Evolutionary conservation across 2,888 invertebrate genomes (phyloP), one percentile per base, ranked within the genome.

Genomic region (Leucophenga montana): DNA sequence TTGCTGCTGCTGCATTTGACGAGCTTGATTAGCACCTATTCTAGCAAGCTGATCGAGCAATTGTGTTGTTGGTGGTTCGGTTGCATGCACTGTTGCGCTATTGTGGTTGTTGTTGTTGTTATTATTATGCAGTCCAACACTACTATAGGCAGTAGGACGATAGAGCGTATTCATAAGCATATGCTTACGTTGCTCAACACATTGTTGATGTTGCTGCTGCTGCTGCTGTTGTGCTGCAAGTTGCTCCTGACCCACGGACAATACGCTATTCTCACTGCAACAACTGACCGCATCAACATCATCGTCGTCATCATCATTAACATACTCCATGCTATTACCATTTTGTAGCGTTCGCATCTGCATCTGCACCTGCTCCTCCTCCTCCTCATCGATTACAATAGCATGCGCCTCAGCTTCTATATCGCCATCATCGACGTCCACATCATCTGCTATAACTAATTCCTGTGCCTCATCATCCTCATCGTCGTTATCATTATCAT

Each of bases 161-260:
- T 78, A 80, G 0, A 84, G 71, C 0, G 79, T 78, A 31, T 75
- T 83, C 75, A 85, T 84, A 0, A 84, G 73, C 39, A 85, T 70
- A 1, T 84, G 72, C 16, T 14, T 11, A n/a, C 18, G 13, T 13
- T 46, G n/a, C 44, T 56, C 18, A 13, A 68, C 16, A 53, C 33
- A 5, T 6, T 16, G 50, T 57, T 13, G 46, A 1, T 65, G 22
- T 39, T 16, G 53, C 11, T 18, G 54, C 13, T 59, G 59, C 59
- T 53, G 71, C 48, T 46, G 75, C 33, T n/a, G 31, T 14, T 64
- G 62, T 46, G 44, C 46, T 14, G 39, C 20, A 16, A 44, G 62
- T 4, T 86, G 84, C 72, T 95, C 95, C 84, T 95, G 94, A 6
- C 95, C 95, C 75, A 95, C 95, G 77, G 95, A 95, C 44, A 95